These are phyloP conservation scores for Urophycis tenuis DNA, from an alignment of 2,797 vertebrate species.

Conservation along the genomic window DNA sequence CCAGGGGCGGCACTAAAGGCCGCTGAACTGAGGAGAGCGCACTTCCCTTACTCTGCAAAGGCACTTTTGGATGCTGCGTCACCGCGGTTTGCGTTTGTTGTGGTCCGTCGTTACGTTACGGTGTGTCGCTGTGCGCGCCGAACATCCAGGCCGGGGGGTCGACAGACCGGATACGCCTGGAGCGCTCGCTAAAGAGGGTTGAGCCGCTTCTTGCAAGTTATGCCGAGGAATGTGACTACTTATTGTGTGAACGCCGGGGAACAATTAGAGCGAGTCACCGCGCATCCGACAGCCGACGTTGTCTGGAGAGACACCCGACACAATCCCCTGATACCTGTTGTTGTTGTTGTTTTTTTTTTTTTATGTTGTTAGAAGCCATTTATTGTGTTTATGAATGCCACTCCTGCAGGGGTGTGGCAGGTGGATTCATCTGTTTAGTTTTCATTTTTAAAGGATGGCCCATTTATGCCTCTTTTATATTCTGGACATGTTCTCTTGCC, in stretches of 20 bases:
- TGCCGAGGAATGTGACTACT: conserved; percentile 3
- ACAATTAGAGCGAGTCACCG: background rate
- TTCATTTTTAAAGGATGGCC: conserved; percentile 25
- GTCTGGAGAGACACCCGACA: background rate
- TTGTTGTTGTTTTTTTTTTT: background rate
- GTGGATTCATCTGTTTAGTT: conserved; percentile 19
- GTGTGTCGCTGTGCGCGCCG: background rate
- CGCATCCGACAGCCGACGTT: conserved; percentile 3
- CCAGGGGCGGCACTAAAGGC: background rate
- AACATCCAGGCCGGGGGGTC: background rate
- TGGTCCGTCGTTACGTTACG: background rate
- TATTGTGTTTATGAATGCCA: conserved; percentile 11
- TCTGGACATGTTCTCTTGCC: conserved; percentile 8
- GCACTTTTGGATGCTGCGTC: background rate
- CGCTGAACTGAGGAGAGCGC: background rate
- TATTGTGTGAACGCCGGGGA: conserved; percentile 1
- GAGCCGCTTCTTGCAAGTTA: background rate
- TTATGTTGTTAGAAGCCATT: background rate
- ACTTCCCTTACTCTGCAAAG: background rate
- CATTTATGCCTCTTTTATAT: conserved; percentile 31
- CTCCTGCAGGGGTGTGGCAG: conserved; percentile 5
- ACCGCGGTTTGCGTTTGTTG: background rate
- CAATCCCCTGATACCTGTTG: conserved; percentile 5
- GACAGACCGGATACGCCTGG: background rate
- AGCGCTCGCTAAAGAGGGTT: conserved; percentile 2